Base-by-base conservation (phyloP, 1,140 invertebrate species). In the Anastrepha obliqua region DNA sequence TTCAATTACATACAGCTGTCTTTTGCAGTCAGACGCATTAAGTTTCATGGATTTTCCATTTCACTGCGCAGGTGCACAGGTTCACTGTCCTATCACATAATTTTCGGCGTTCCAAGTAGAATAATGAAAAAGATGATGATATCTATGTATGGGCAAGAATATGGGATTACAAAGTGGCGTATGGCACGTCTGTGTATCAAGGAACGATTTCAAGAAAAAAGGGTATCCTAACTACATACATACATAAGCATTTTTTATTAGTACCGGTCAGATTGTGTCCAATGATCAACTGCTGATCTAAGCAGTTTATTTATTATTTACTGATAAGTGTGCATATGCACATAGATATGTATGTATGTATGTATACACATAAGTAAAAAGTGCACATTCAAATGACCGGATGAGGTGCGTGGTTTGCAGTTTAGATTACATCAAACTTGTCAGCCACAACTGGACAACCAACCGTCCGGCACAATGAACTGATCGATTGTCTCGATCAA, bases 11-110 rank as follows among this genome's bases (percentile, higher is more conserved):
- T 81, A 55, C 74, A 81, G 51, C 74, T 81, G 74, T 29, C 86
- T 88, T 86, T 86, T 70, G 62, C 60, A 44, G 60, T 89, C 89
- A 90, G 90, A 91, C 89, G 88, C 51, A 89, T 15, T 86, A 67
- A 89, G 91, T 91, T 90, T 91, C 91, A 91, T 90, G 78, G 88
- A 91, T 92, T 91, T 91, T 91, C 91, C 91, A 90, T 88, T 70
- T 89, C 91, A 92, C 78, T 91, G 91, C 87, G 88, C 90, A 90
- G 91, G 90, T 89, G 89, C 87, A 89, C 89, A 90, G 89, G 91
- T 91, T 91, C 91, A 91, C 86, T 88, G 88, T 89, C 87, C 87
- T 89, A 91, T n/a, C 70, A 81, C 20, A 51, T 47, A 17, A 81
- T 55, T 81, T 81, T 81, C 47, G 74, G 74, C 74, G 51, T 55